These are phyloP conservation scores for Ophonus ardosiacus DNA, from an alignment of 2,888 invertebrate species.

Conservation along the genomic window DNA sequence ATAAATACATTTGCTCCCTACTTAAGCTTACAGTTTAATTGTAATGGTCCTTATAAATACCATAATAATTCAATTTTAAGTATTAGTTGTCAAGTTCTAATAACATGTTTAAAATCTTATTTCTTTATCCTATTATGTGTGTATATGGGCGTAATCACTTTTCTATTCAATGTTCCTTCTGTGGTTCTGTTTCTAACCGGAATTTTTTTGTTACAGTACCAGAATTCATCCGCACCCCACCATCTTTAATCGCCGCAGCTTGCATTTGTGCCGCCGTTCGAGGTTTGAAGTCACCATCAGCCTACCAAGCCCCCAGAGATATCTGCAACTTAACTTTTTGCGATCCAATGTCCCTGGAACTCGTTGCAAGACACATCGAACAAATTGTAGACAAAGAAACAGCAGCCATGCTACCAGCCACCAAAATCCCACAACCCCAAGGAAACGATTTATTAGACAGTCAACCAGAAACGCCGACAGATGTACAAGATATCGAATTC, in stretches of 20 bases:
- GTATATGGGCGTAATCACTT: slow-evolving; percentile 1
- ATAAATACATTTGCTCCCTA: background rate
- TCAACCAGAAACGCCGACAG: slow-evolving; percentile 75
- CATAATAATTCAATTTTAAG: background rate
- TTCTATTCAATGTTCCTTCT: background rate
- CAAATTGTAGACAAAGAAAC: slow-evolving; percentile 77
- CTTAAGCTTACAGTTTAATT: background rate
- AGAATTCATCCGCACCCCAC: slow-evolving; percentile 83
- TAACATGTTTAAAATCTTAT: background rate
- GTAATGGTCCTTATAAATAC: background rate
- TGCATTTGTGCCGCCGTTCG: slow-evolving; percentile 84
- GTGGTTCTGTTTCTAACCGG: slow-evolving; percentile 16
- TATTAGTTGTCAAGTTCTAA: background rate
- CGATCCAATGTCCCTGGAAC: slow-evolving; percentile 77
- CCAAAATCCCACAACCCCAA: slow-evolving; percentile 52
- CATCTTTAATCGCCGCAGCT: slow-evolving; percentile 84
- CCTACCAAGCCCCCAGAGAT: slow-evolving; percentile 72
- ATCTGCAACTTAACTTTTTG: slow-evolving; percentile 76
- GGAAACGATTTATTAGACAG: slow-evolving; percentile 70
- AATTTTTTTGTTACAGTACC: slow-evolving; percentile 79
- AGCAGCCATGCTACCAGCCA: slow-evolving; percentile 59
- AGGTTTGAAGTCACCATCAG: slow-evolving; percentile 78
- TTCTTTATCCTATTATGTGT: background rate
- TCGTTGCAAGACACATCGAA: slow-evolving; percentile 79
- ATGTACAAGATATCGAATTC: slow-evolving; percentile 74